A percentile compares a stretch with the other conserved stretches of the same genome.
Conservation (phyloP, 2,113 vertebrate genomes). For the Tympanuchus pallidicinctus region DNA sequence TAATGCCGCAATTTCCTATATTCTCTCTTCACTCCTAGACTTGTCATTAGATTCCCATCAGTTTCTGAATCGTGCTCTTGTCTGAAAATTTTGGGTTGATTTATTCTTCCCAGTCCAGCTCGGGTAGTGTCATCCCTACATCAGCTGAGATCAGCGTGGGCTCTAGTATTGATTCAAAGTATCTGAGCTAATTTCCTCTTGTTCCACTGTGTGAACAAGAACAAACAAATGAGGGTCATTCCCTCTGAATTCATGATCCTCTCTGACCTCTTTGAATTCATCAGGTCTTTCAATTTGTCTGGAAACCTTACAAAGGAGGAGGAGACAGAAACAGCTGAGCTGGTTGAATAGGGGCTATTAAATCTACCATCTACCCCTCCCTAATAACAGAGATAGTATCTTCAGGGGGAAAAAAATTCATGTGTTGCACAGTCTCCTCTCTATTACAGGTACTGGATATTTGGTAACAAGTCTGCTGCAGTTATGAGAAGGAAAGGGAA, state of each 20-base stretch:
- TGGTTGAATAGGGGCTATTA: background rate
- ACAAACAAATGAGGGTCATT: fast-evolving
- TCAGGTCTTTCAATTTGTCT: background rate
- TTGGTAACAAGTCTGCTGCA: background rate
- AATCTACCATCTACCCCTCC: background rate
- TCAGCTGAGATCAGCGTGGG: background rate
- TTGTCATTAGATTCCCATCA: background rate
- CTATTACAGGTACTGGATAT: background rate
- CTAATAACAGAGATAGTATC: fast-evolving
- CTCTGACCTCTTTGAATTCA: background rate
- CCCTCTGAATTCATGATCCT: background rate
- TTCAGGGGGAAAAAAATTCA: background rate
- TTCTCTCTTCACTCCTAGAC: background rate
- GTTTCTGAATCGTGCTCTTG: background rate
- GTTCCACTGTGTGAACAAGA: background rate
- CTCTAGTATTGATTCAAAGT: background rate
- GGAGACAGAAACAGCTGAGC: background rate
- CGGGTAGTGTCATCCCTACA: background rate
- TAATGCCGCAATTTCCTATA: background rate
- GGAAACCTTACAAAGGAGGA: background rate
- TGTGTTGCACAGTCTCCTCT: fast-evolving
- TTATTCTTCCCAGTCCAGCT: background rate
- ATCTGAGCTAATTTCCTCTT: background rate
- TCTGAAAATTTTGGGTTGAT: background rate
- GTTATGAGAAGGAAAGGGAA: background rate